These are phyloP conservation scores for Zeus faber DNA, from an alignment of 2,113 vertebrate genomes.

Conservation along the genomic window DNA sequence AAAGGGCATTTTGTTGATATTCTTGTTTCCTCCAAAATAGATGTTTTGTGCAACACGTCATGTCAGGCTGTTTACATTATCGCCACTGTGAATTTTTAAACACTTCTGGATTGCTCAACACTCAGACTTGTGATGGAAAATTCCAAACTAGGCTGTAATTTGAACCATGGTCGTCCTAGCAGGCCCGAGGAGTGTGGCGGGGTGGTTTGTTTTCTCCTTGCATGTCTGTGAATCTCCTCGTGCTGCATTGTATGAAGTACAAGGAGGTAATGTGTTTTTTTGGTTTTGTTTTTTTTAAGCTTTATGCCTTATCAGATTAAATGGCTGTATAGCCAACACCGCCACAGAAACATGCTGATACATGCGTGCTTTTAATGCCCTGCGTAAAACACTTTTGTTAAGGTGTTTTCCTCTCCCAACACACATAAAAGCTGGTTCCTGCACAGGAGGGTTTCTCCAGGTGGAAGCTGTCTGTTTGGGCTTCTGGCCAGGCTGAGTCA, in stretches of 20 bases:
- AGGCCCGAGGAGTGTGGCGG: constrained; percentile 25
- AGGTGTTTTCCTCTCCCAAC: too few species aligned
- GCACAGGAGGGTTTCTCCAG: constrained; percentile 23
- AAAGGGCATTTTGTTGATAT: constrained; percentile 4
- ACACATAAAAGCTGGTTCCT: too few species aligned
- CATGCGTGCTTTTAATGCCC: background rate
- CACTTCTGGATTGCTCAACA: constrained; percentile 31
- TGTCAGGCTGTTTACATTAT: constrained; percentile 48
- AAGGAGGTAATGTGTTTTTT: too few species aligned
- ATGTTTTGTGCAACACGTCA: constrained; percentile 17
- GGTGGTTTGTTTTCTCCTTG: constrained; percentile 10
- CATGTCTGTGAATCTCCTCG: constrained; percentile 12
- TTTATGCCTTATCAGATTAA: background rate
- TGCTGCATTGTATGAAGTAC: too few species aligned
- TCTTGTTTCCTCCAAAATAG: constrained; percentile 23
- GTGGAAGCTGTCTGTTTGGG: constrained; percentile 25
- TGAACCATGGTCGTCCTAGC: constrained; percentile 49
- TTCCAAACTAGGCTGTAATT: constrained; percentile 60
- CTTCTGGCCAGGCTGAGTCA: constrained; percentile 53
- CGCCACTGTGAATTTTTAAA: constrained; percentile 47
- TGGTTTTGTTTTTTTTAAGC: too few species aligned
- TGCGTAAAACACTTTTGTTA: too few species aligned
- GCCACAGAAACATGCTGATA: constrained; percentile 3
- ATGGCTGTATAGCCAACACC: constrained; percentile 11
- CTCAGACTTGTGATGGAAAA: constrained; percentile 64